Evolutionary conservation across 2,797 vertebrate species (phyloP), one percentile per base, ranked within the genome.

Genomic region (Coregonus sp.): DNA sequence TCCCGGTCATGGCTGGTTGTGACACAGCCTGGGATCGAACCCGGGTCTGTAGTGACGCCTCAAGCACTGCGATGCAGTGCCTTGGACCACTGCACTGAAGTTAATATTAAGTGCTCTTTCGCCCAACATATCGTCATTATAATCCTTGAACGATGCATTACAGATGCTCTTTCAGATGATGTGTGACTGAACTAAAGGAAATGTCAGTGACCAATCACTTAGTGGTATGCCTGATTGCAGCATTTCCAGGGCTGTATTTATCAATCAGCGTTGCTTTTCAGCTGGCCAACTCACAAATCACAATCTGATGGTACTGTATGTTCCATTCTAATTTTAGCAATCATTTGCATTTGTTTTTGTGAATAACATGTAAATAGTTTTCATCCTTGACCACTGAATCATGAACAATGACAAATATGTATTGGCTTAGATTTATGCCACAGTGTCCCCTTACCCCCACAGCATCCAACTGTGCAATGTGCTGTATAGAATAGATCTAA

Each of bases 101-200:
- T 75, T 69, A 75, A 84, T 78, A 50, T 71, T 33, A 4, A 61
- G 75, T 56, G 14, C 78, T 31, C 59, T 25, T 47, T 47, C 9
- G 9, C 40, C 14, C 81, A 25, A 29, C 61, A 51, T 71, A 83
- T 5, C 51, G 78, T 70, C 68, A 4, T 47, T 40, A 40, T 73
- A n/a, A 59, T 25, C 35, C 7, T 70, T 82, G 77, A 78, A 75
- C 80, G 72, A 40, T 72, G 70, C 75, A 52, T 52, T 31, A 14
- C 29, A 12, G 79, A 76, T 16, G 77, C 69, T 72, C 35, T 65
- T 51, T 65, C 20, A 65, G 73, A 79, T 80, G 78, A 69, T 71
- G 79, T 82, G 75, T 47, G 40, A 47, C 40, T 47, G 71, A 85
- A 79, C 20, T 7, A 29, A 70, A 33, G 9, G 47, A 51, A 20